Evolutionary conservation across 2,888 invertebrate genomes (phyloP), one percentile per base, ranked within the genome.

Genomic region (Drosophila picticornis): DNA sequence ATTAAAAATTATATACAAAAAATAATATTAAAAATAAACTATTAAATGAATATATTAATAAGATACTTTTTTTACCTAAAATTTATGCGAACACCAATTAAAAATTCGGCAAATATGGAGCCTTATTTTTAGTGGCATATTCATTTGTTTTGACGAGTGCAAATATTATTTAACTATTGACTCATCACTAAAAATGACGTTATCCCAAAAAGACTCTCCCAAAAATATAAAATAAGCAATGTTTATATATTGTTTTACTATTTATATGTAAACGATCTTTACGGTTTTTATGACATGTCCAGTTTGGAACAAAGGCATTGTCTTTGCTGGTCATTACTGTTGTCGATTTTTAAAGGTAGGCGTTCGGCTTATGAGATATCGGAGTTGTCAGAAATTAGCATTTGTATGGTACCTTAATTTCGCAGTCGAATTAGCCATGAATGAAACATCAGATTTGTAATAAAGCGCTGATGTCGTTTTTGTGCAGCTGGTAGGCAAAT

Each of bases 291-390:
- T 52, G 74, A 1, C 9, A 71, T 67, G 13, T 36, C 22, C 27
- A 70, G 48, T 57, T 53, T 55, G 46, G 48, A 66, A 77, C 70
- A 70, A 64, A 67, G 58, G 60, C 56, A 81, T 87, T 84, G 69
- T 67, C 48, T 69, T 32, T 58, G 10, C n/a, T 46, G 70, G 40
- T 68, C 60, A 70, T 65, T 63, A 62, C 32, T 51, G 36, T 48
- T 62, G 56, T 51, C 59, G 56, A n/a, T 60, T 53, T 69, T n/a
- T 43, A 29, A 36, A 60, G 69, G 73, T 63, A 76, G 72, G 76
- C 80, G 80, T 80, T 70, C 56, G 50, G 43, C 63, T 65, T 77
- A 67, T 71, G 72, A 72, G 67, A 46, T 46, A 25, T 25, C 25
- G 46, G 4, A 57, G 36, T n/a, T 1, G 38, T 3, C 38, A 50